These are phyloP conservation scores for Ceuthmochares aereus DNA, from an alignment of 2,113 vertebrate species.

Conservation along the genomic window DNA sequence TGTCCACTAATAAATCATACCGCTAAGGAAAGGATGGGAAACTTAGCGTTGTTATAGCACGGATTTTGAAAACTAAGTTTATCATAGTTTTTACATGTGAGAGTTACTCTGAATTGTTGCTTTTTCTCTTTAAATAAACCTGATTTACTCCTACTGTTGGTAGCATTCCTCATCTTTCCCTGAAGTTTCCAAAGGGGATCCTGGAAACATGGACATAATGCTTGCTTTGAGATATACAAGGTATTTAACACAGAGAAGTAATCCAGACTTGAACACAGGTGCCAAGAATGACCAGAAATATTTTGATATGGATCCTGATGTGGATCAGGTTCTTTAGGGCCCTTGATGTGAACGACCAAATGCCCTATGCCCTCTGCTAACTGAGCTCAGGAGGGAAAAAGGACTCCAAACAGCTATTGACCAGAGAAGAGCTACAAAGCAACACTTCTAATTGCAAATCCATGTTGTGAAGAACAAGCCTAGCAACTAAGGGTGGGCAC, in stretches of 20 bases:
- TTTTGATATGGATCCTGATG: no score
- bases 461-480: not conserved
- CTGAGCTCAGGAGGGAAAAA: not conserved
- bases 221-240: not conserved
- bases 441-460: not conserved
- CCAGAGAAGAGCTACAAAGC: not conserved
- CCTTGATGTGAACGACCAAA: constrained; percentile 3
- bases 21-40: not conserved
- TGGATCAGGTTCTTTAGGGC: not conserved
- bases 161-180: not conserved
- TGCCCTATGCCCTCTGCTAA: not conserved
- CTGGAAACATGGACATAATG: not conserved
- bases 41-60: not conserved
- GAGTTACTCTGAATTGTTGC: not conserved
- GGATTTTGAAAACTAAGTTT: not conserved
- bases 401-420: not conserved
- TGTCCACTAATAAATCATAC: no score
- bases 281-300: not conserved
- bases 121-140: not conserved
- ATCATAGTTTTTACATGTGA: not conserved
- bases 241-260: not conserved
- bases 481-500: not conserved
- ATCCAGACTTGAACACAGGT: not conserved
- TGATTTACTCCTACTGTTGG: not conserved
- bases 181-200: not conserved